Conservation (phyloP, 2,113 vertebrate genomes). For the Microtus ochrogaster region DNA sequence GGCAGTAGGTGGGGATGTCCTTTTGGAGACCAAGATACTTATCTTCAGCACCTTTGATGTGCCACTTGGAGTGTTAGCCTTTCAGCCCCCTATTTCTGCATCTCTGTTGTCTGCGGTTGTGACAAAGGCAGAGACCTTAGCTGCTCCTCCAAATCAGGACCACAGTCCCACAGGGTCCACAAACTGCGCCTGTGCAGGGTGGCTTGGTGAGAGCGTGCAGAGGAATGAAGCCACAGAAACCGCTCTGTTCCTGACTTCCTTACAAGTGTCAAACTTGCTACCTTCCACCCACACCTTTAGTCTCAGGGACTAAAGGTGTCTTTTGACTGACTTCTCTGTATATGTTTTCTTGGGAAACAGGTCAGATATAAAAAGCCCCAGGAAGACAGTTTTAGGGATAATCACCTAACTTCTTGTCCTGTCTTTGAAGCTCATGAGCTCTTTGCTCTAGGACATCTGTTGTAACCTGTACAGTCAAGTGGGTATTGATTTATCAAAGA, state of each 20-base stretch:
- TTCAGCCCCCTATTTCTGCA: not conserved
- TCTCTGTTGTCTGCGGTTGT: not conserved
- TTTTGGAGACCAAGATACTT: not conserved
- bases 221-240: not conserved
- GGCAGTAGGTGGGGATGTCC: fast-evolving
- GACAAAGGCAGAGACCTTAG: not conserved
- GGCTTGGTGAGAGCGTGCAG: fast-evolving
- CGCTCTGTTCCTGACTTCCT: not conserved
- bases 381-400: not conserved
- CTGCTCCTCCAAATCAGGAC: not conserved
- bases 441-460: not conserved
- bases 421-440: not conserved
- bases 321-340: not conserved
- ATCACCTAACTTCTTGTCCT: not conserved
- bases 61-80: not conserved
- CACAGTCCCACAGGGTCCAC: not conserved
- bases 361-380: not conserved
- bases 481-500: not conserved
- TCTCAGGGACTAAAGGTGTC: not conserved
- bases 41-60: not conserved
- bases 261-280: not conserved
- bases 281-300: not conserved
- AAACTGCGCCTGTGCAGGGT: not conserved
- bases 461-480: not conserved
- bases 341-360: slow-evolving; percentile 17